phyloP scores from a whole-genome alignment of 2,113 vertebrate genomes.

The Petaurus breviceps region DNA sequence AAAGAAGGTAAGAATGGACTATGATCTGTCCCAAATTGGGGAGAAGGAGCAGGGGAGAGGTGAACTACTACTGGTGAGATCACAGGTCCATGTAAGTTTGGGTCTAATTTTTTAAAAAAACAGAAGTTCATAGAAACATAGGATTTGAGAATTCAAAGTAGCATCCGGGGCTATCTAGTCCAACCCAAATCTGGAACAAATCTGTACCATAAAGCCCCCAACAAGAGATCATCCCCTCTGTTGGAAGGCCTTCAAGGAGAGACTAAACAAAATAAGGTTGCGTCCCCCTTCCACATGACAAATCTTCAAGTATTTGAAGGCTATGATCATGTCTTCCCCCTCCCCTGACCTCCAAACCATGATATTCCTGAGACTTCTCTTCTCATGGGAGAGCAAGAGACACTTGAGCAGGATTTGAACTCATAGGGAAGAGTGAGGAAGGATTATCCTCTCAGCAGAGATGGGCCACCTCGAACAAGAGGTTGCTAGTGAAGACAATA shows the following conservation, averaged over 20 bases:
- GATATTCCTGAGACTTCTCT: not conserved
- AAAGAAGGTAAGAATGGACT: not conserved
- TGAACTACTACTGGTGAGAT: not conserved
- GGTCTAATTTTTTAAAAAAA: too few relatives aligned
- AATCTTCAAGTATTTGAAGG: not conserved
- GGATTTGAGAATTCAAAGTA: not conserved
- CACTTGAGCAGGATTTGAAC: not conserved
- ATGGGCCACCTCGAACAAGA: not conserved
- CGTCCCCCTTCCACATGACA: not conserved
- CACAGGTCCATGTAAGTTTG: not conserved
- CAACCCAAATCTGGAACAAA: not conserved
- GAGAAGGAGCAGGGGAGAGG: not conserved
- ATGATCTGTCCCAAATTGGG: not conserved
- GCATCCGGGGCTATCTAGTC: not conserved
- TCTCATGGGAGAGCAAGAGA: not conserved
- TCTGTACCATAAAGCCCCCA: not conserved
- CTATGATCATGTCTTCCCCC: not conserved
- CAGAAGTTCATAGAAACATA: not conserved
- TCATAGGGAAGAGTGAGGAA: not conserved
- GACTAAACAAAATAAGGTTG: not conserved
- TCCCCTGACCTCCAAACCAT: too few relatives aligned
- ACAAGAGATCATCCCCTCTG: not conserved
- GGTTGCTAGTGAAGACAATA: not conserved
- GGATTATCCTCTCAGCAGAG: not conserved
- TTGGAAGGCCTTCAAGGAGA: not conserved